Conservation (phyloP, 2,797 vertebrate genomes). For the Coilia nasus region DNA sequence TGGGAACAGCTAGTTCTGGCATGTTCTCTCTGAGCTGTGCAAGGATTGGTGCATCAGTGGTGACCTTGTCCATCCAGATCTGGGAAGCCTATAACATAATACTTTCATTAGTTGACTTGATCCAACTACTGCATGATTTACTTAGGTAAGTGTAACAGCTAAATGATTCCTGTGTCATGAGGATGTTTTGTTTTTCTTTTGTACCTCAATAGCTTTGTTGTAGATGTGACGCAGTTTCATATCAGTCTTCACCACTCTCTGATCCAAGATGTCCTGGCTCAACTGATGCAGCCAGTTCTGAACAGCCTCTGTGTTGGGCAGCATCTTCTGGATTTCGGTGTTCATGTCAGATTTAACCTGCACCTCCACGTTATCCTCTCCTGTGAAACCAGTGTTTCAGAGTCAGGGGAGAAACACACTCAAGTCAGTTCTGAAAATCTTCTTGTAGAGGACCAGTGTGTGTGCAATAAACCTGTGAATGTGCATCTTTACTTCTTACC, state of each 20-base stretch:
- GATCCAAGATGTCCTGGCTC: slow-evolving; percentile 76
- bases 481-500: slow-evolving; percentile 74
- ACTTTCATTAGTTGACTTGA: background rate
- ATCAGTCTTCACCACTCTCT: slow-evolving; percentile 83
- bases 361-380: slow-evolving; percentile 80
- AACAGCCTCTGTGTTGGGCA: slow-evolving; percentile 64
- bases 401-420: background rate
- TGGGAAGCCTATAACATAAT: slow-evolving; percentile 74
- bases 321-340: slow-evolving; percentile 74
- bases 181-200: slow-evolving; percentile 27
- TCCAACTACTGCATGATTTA: background rate
- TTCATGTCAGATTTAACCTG: slow-evolving; percentile 81
- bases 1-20: slow-evolving; percentile 73
- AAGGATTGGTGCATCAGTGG: slow-evolving; percentile 73
- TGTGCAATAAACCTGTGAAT: background rate
- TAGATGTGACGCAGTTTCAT: slow-evolving; percentile 87
- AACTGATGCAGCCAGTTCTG: slow-evolving; percentile 63
- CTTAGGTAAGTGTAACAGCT: background rate
- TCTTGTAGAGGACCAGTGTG: background rate
- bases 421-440: background rate
- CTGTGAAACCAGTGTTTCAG: slow-evolving; percentile 65
- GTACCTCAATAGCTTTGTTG: slow-evolving; percentile 84
- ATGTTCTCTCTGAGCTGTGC: slow-evolving; percentile 74
- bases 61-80: slow-evolving; percentile 82
- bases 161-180: too few species aligned